These are phyloP conservation scores for Brachyptera risi DNA, from an alignment of 2,888 invertebrate species.

Conservation along the genomic window DNA sequence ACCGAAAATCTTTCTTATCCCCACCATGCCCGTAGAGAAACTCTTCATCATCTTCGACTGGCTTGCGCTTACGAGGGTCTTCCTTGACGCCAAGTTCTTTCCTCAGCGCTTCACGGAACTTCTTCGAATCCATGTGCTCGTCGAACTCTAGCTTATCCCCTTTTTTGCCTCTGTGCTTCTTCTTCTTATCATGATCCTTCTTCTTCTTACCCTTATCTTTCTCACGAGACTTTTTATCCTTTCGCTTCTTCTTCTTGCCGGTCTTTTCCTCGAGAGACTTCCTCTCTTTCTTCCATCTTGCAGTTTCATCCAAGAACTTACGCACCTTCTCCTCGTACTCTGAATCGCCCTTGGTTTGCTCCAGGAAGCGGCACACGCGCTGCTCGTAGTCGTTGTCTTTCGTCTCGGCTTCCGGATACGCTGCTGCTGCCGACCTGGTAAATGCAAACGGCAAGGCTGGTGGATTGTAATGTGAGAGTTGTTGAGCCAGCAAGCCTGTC, in stretches of 20 bases:
- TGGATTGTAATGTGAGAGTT: conserved; percentile 34
- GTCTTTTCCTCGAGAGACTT: conserved; percentile 39
- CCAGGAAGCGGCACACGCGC: conserved; percentile 68
- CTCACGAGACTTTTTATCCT: conserved; percentile 70
- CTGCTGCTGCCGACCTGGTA: conserved; percentile 21
- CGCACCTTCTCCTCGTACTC: conserved; percentile 83
- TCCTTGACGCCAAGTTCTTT: conserved; percentile 41
- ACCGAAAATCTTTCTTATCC: conserved; percentile 42
- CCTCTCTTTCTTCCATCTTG: conserved; percentile 60
- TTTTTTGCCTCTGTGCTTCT: conserved; percentile 41
- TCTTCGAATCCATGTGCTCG: conserved; percentile 58
- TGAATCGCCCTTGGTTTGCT: conserved; percentile 73
- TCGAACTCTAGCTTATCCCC: conserved; percentile 56
- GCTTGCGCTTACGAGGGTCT: conserved; percentile 30
- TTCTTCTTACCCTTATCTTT: conserved; percentile 59
- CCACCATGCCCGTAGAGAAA: conserved; percentile 46
- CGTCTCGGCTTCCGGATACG: conserved; percentile 1
- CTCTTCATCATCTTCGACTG: conserved; percentile 48
- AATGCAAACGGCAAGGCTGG: conserved; percentile 34
- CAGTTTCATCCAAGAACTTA: conserved; percentile 79
- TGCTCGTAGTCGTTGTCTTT: conserved; percentile 61
- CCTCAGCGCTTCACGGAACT: conserved; percentile 64
- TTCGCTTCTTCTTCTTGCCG: conserved; percentile 65
- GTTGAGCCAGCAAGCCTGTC: conserved; percentile 29
- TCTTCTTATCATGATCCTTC: conserved; percentile 61